Evolutionary conservation across 2,113 vertebrate genomes (phyloP).

Genomic region (Notiomystis cincta): DNA sequence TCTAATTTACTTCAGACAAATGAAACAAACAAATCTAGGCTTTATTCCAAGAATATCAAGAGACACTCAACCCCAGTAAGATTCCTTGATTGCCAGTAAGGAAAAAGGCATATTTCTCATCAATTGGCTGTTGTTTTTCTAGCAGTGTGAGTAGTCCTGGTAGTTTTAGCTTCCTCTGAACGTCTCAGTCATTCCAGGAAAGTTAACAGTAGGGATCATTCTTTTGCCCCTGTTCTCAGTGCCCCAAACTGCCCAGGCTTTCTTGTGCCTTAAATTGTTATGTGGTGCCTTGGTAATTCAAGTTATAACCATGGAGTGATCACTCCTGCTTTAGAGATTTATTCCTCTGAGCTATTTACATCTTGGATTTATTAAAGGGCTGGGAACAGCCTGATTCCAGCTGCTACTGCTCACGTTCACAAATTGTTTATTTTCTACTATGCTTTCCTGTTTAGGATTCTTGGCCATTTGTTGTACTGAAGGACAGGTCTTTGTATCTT

Average conservation of each 20-base stretch:
- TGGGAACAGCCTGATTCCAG: slow-evolving; percentile 1
- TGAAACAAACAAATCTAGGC: background rate
- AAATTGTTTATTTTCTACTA: background rate
- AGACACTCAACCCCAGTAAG: background rate
- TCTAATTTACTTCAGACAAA: background rate
- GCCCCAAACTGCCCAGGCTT: background rate
- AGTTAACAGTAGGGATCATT: background rate
- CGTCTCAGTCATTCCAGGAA: background rate
- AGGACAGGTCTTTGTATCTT: background rate
- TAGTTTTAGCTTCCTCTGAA: background rate
- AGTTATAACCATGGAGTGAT: background rate
- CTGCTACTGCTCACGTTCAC: slow-evolving; percentile 9
- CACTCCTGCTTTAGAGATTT: background rate
- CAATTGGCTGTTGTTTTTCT: background rate
- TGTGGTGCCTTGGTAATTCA: background rate
- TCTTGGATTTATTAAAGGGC: background rate
- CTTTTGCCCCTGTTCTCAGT: background rate
- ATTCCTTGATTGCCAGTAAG: background rate
- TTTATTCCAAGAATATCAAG: background rate
- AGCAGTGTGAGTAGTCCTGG: background rate
- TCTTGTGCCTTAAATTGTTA: background rate
- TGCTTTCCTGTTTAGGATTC: slow-evolving; percentile 34
- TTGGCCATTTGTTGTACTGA: background rate
- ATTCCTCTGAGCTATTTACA: background rate
- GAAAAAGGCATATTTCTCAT: background rate